phyloP scores from a whole-genome alignment of 2,113 vertebrate species.

The Cynoglossus semilaevis region DNA sequence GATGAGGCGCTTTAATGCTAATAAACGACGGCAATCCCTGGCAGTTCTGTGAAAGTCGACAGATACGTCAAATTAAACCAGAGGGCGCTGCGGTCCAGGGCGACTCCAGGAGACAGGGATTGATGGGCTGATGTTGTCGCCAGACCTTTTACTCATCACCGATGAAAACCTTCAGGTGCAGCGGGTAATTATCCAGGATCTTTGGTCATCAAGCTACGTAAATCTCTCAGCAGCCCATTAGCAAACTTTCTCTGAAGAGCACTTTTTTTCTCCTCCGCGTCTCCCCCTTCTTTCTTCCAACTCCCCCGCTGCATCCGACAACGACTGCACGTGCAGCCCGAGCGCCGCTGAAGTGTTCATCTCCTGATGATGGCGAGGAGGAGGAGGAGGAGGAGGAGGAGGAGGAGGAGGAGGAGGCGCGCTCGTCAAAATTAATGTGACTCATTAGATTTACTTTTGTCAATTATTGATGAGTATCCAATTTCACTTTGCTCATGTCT shows the following conservation, averaged over 20 bases:
- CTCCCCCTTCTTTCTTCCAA: constrained; percentile 10
- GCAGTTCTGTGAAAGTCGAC: constrained; percentile 34
- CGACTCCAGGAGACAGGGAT: constrained; percentile 42
- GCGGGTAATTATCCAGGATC: constrained; percentile 65
- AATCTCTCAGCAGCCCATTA: constrained; percentile 60
- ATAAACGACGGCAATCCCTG: constrained; percentile 33
- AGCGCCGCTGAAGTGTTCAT: constrained; percentile 33
- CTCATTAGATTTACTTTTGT: background rate
- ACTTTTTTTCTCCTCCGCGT: constrained; percentile 39
- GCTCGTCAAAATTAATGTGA: background rate
- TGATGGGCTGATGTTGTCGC: constrained; percentile 51
- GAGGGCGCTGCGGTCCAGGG: constrained; percentile 21
- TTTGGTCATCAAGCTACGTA: constrained; percentile 56
- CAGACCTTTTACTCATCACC: constrained; percentile 51
- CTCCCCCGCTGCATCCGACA: constrained; percentile 13
- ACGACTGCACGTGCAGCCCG: constrained; percentile 29
- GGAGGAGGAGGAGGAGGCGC: background rate
- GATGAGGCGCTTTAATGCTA: constrained; percentile 28
- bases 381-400: constrained; percentile 13
- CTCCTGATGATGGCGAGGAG: constrained; percentile 5
- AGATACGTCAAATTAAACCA: constrained; percentile 30
- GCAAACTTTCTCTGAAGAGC: constrained; percentile 50
- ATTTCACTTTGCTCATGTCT: constrained; percentile 50
- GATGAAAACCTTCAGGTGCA: constrained; percentile 56
- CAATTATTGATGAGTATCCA: constrained; percentile 45